Percentiles rank a stretch among this genome's conserved stretches.
phyloP scores from a whole-genome alignment of 2,888 invertebrate species.

The Aleiodes testaceus region DNA sequence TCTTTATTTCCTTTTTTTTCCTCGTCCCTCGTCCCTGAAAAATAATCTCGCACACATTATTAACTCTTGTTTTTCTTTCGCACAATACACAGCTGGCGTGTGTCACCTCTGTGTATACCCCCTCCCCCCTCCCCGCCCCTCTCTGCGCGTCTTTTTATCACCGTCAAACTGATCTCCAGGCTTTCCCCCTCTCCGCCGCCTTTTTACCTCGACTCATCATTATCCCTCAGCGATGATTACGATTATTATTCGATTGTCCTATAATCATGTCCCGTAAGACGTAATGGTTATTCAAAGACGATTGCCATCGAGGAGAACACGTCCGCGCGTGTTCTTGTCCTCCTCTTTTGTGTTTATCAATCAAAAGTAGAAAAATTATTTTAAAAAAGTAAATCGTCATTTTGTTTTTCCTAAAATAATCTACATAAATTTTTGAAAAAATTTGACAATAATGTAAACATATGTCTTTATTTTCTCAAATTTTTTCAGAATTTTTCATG shows the following conservation, averaged over 20 bases:
- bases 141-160: neutral
- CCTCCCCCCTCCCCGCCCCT: neutral
- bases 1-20: neutral
- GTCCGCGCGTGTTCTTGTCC: slow-evolving; percentile 53
- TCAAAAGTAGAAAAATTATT: too few relatives aligned
- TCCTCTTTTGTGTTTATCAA: neutral
- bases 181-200: neutral
- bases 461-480: too few relatives aligned
- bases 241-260: slow-evolving; percentile 68
- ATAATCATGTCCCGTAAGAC: slow-evolving; percentile 68
- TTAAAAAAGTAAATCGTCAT: neutral
- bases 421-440: too few relatives aligned
- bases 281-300: slow-evolving; percentile 56
- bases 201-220: slow-evolving; percentile 54
- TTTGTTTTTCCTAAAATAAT: too few relatives aligned
- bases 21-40: neutral
- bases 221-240: slow-evolving; percentile 61
- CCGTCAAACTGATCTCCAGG: neutral
- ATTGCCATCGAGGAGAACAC: slow-evolving; percentile 63
- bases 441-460: too few relatives aligned
- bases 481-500: too few relatives aligned
- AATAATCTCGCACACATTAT: neutral
- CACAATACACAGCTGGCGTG: slow-evolving; percentile 42
- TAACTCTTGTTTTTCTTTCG: slow-evolving; percentile 26
- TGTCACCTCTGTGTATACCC: slow-evolving; percentile 58